phyloP scores from a whole-genome alignment of 2,797 vertebrate genomes.

The Macropodus opercularis region DNA sequence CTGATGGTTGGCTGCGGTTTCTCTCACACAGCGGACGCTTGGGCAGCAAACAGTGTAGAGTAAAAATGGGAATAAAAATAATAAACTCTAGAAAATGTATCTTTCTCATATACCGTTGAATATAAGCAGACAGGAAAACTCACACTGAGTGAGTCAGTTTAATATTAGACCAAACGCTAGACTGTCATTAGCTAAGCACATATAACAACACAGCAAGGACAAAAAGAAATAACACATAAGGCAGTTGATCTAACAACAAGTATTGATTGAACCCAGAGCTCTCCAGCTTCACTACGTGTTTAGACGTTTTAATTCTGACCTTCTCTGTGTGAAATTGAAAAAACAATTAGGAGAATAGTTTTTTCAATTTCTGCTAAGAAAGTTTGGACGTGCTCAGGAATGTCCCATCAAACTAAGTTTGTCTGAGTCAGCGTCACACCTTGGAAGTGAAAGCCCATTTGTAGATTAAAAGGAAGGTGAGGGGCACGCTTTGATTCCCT shows the following conservation, averaged over 20 bases:
- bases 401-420: slow-evolving; percentile 5
- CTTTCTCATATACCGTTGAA: too few relatives aligned
- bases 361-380: slow-evolving; percentile 41
- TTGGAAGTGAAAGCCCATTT: slow-evolving; percentile 53
- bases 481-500: slow-evolving; percentile 33
- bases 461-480: slow-evolving; percentile 67
- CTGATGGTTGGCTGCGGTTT: slow-evolving; percentile 1
- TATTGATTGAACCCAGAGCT: slow-evolving; percentile 20
- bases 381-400: slow-evolving; percentile 32
- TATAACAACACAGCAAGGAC: background rate
- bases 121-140: too few relatives aligned
- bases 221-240: slow-evolving; percentile 6
- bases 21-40: slow-evolving; percentile 25
- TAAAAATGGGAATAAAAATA: slow-evolving; percentile 24
- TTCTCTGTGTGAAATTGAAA: slow-evolving; percentile 15
- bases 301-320: slow-evolving; percentile 9
- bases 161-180: too few relatives aligned
- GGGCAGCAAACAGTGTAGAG: background rate
- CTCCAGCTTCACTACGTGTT: background rate
- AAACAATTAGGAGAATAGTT: slow-evolving; percentile 17
- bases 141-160: too few relatives aligned
- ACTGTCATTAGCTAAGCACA: too few relatives aligned
- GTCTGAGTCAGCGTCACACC: slow-evolving; percentile 19
- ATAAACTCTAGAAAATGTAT: slow-evolving; percentile 2
- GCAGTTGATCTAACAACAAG: background rate